Evolutionary conservation across 2,888 invertebrate species (phyloP), one percentile per base, ranked within the genome.

Genomic region (Gordius sp.): DNA sequence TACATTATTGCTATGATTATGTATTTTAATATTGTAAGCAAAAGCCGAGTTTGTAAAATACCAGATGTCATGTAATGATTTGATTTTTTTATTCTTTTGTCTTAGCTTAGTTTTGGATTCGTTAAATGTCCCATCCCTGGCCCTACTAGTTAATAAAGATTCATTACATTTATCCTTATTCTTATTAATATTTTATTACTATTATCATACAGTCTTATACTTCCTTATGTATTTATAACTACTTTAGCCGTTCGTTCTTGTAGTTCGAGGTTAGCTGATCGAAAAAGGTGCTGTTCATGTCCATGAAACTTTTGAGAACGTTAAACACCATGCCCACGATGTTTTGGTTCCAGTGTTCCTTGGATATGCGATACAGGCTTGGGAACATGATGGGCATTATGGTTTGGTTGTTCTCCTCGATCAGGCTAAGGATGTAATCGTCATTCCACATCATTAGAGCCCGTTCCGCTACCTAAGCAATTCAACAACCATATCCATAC

Each of bases 341-440:
- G 23, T 54, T 68, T 68, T 91, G 93, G 75, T 97, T 97, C 97
- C 97, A 97, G 74, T 97, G 97, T 72, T 93, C 89, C 76, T 93
- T 93, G 71, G 86, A 87, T 73, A 89, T 89, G 69, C 86, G 83
- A 75, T 97, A 97, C 67, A 97, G 75, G 63, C 93, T 86, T 61
- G 93, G 93, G 75, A 97, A 97, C 89, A 97, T 93, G 65, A 97
- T 91, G 64, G 93, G 93, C 80, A 97, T 82, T 69, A 97, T 89
- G 68, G 85, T 81, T 71, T 82, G 80, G 71, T 86, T 89, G 74
- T 93, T 93, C 71, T 97, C 93, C 71, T 89, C 87, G 76, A 97
- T 91, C 73, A 97, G 75, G 62, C 87, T 87, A 80, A 93, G 81
- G 68, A 97, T 87, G 73, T 97, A 99, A 76, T 99, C 97, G 75